Conservation (phyloP, 1,140 invertebrate genomes). For the Argopecten irradians region DNA sequence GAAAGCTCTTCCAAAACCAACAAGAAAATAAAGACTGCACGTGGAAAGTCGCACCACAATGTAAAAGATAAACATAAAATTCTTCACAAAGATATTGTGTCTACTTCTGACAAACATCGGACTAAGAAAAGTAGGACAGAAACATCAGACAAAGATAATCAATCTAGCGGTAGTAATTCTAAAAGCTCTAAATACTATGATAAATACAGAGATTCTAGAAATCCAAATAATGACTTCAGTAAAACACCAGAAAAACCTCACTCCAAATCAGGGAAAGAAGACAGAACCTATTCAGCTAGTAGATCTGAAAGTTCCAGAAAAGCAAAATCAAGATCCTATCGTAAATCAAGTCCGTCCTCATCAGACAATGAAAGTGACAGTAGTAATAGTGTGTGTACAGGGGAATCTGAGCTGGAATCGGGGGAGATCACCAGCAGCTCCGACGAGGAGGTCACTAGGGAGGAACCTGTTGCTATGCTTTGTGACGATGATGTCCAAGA, state of each 20-base stretch:
- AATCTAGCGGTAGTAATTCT: neutral
- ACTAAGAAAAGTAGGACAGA: neutral
- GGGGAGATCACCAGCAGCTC: constrained; percentile 38
- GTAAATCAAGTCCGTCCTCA: neutral
- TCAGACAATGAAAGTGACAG: neutral
- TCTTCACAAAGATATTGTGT: neutral
- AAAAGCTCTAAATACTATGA: neutral
- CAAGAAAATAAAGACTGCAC: neutral
- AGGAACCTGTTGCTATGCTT: neutral
- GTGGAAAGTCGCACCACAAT: neutral
- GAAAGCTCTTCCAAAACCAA: neutral
- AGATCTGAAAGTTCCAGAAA: neutral
- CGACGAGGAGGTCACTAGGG: too few species aligned
- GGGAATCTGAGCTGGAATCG: constrained; percentile 43
- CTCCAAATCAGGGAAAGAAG: neutral
- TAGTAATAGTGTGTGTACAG: constrained; percentile 36
- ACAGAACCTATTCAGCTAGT: neutral
- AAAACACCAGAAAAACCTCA: neutral
- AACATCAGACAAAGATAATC: neutral
- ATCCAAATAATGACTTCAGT: neutral
- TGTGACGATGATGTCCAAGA: constrained; percentile 26
- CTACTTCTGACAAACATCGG: neutral
- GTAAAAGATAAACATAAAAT: neutral
- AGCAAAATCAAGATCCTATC: neutral
- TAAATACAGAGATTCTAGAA: neutral